A percentile compares a stretch with the other conserved stretches of the same genome.
Conservation (phyloP, 2,888 invertebrate species). For the Chamaedrilus cognettii region DNA sequence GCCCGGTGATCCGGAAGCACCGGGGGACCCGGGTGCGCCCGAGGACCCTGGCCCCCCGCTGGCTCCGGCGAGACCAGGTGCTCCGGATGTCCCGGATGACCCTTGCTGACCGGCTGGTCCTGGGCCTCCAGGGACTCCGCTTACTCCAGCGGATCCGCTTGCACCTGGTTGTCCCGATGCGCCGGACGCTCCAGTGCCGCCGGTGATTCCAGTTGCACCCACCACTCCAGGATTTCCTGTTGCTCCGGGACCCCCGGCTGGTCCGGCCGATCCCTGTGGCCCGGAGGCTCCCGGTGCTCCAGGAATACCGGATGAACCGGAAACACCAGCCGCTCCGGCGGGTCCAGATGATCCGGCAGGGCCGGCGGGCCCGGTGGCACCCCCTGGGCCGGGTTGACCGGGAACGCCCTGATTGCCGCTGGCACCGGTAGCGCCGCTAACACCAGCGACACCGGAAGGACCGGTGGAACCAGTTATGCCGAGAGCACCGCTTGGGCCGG, state of each 20-base stretch:
- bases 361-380: constrained; percentile 24
- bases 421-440: constrained; percentile 1
- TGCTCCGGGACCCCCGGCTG: background rate
- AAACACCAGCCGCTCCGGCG: constrained; percentile 22
- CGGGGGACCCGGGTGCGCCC: constrained; percentile 11
- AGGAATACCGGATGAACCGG: constrained; percentile 15
- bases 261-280: constrained; percentile 8
- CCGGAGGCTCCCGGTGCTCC: constrained; percentile 20
- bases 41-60: constrained; percentile 2
- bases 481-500: background rate
- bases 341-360: constrained; percentile 21
- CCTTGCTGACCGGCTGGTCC: constrained; percentile 20
- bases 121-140: constrained; percentile 20
- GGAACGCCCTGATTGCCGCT: constrained; percentile 6
- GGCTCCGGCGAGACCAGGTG: constrained; percentile 22
- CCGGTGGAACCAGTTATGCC: background rate
- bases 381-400: constrained; percentile 24
- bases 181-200: constrained; percentile 26
- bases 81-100: constrained; percentile 24
- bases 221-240: background rate
- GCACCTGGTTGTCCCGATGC: constrained; percentile 20
- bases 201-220: background rate
- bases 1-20: constrained; percentile 19
- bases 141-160: constrained; percentile 20
- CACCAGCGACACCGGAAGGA: background rate